These are phyloP conservation scores for Eidolon dupreanum DNA, from an alignment of 2,797 vertebrate genomes.

Conservation along the genomic window DNA sequence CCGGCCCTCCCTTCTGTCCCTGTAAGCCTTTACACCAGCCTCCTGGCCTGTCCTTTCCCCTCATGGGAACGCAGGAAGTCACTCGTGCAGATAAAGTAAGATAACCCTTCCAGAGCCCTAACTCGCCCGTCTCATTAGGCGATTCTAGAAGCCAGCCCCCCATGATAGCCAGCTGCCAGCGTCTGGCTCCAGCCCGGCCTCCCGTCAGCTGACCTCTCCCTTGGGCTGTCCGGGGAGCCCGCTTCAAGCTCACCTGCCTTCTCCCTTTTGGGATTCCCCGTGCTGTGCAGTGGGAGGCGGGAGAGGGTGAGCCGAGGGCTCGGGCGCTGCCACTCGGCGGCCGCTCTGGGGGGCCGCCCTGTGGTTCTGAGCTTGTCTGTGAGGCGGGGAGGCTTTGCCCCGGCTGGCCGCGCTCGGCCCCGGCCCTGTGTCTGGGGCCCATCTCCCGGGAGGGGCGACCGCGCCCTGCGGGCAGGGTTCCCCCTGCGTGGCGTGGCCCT, in stretches of 20 bases:
- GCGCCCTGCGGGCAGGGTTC: accelerated
- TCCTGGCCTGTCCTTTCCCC: not conserved
- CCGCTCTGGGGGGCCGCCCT: too few species aligned
- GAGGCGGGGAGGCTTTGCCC: too few species aligned
- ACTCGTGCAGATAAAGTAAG: not conserved
- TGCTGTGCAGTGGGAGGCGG: not conserved
- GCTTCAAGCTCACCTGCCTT: accelerated
- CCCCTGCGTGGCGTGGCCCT: accelerated
- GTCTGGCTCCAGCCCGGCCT: too few species aligned
- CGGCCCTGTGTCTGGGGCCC: not conserved
- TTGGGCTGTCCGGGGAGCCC: too few species aligned
- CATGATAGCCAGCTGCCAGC: not conserved
- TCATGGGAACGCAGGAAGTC: not conserved
- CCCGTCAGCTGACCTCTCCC: accelerated
- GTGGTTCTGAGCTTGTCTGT: too few species aligned
- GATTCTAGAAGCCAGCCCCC: not conserved
- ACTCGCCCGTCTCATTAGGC: not conserved
- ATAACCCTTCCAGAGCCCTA: not conserved
- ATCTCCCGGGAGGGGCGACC: not conserved
- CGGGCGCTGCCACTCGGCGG: not conserved
- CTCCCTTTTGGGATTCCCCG: not conserved
- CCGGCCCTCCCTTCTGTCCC: too few species aligned
- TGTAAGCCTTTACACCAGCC: not conserved
- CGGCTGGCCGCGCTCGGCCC: not conserved
- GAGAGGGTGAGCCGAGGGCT: not conserved